Evolutionary conservation across 1,140 invertebrate genomes (phyloP), one percentile per base, ranked within the genome.

Genomic region (Zaprionus ornatus): DNA sequence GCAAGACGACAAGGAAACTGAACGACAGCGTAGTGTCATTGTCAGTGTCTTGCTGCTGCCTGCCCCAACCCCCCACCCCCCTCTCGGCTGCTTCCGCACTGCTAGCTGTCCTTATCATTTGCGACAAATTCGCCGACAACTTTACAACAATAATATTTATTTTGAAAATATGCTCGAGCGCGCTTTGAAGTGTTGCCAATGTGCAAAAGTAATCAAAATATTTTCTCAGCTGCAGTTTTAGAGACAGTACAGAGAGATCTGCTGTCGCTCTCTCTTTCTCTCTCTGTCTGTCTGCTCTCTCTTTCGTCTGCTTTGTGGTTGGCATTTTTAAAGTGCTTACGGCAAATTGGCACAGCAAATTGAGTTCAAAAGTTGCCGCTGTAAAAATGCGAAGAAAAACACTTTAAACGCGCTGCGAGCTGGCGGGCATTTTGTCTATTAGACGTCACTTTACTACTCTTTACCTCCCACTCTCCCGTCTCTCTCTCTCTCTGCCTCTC

Each of bases 131-230:
- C 64, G 65, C 60, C 75, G 65, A 65, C 64, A 78, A 78, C 75
- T 90, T 81, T 82, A 57, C 70, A 68, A 85, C 85, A 90, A 88
- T 88, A 88, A 88, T 88, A 85, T 88, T 88, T 88, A 79, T 79
- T 77, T 82, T 72, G 66, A 90, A 81, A 90, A 90, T 90, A 90
- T 88, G 82, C 75, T 80, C 32, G 23, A 60, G 62, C 42, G 61
- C 72, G 45, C 50, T 78, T 72, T 74, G 62, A 84, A 86, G 79
- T 82, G 81, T 78, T 72, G 82, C 77, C 77, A 80, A 64, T 83
- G 79, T 79, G 74, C 54, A 75, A 83, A 87, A 87, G 84, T 88
- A 88, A 88, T 88, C 85, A 82, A 75, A 90, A 88, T 88, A 90
- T 88, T 88, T 88, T 85, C 75, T 72, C 85, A 88, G 86, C 85